These are phyloP conservation scores for Acleris sparsana DNA, from an alignment of 2,888 invertebrate genomes.

Conservation along the genomic window DNA sequence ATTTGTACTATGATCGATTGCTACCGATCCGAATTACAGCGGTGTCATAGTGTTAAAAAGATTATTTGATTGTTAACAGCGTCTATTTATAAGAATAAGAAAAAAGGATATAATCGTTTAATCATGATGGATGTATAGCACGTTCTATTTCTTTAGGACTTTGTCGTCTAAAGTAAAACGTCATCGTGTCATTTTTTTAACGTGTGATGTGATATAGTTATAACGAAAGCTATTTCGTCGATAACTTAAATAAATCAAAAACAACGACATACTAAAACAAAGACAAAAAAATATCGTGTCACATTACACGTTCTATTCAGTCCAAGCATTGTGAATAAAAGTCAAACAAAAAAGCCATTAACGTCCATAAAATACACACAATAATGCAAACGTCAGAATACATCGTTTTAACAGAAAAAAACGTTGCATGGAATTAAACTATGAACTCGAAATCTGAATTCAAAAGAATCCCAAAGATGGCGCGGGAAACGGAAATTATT, in stretches of 20 bases:
- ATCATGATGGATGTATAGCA: constrained; percentile 21
- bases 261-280: background rate
- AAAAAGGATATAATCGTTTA: constrained; percentile 15
- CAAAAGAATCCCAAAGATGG: constrained; percentile 32
- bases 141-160: background rate
- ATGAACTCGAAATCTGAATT: constrained; percentile 38
- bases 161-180: background rate
- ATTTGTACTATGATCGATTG: constrained; percentile 56
- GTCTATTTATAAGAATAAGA: constrained; percentile 18
- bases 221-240: too few relatives aligned
- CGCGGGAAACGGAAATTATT: constrained; percentile 49
- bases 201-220: too few relatives aligned
- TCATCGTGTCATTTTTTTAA: background rate
- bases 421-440: constrained; percentile 36
- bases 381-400: constrained; percentile 27
- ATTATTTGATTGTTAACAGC: constrained; percentile 26
- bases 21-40: constrained; percentile 47
- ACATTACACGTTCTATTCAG: constrained; percentile 18
- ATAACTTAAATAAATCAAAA: too few relatives aligned
- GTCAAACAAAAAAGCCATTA: constrained; percentile 17
- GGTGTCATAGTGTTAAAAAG: constrained; percentile 33
- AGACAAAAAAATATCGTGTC: background rate
- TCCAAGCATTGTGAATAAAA: constrained; percentile 20
- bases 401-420: constrained; percentile 25
- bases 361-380: constrained; percentile 20